Percentiles rank a stretch among this genome's conserved stretches.
These are phyloP conservation scores for Apamea monoglypha DNA, from an alignment of 2,888 invertebrate genomes.

Conservation along the genomic window DNA sequence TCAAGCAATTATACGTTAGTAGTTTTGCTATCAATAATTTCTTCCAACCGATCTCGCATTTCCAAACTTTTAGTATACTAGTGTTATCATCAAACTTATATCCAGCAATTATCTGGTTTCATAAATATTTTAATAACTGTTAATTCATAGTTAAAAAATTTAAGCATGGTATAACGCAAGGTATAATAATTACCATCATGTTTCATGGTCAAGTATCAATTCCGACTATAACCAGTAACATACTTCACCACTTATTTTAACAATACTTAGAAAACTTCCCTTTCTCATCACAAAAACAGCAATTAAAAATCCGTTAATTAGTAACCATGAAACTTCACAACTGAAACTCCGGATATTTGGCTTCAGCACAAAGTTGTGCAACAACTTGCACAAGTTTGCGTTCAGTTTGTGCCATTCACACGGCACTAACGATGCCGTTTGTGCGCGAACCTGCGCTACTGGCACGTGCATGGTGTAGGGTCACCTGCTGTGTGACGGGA, in stretches of 20 bases:
- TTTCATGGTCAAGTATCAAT: background rate
- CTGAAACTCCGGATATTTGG: slow-evolving; percentile 27
- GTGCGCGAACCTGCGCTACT: slow-evolving; percentile 40
- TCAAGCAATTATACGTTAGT: no score
- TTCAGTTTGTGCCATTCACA: slow-evolving; percentile 37
- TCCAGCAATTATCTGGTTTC: no score
- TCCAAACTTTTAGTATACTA: no score
- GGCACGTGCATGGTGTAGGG: slow-evolving; percentile 29
- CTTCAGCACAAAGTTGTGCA: slow-evolving; percentile 29
- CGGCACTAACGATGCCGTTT: slow-evolving; percentile 54
- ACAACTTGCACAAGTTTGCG: slow-evolving; percentile 40
- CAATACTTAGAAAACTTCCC: background rate
- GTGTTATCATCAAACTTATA: no score
- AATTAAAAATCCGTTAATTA: slow-evolving; percentile 40
- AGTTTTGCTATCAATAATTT: no score
- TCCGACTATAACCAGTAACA: background rate
- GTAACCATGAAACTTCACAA: slow-evolving; percentile 35
- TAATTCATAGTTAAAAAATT: no score
- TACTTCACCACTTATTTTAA: no score
- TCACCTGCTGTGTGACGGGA: slow-evolving; percentile 2
- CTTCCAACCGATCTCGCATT: no score
- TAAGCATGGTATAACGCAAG: no score
- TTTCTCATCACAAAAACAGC: slow-evolving; percentile 2
- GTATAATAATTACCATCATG: background rate
- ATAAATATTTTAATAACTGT: no score